Conservation (phyloP, 2,797 vertebrate species). For the Anolis apletophallus region DNA sequence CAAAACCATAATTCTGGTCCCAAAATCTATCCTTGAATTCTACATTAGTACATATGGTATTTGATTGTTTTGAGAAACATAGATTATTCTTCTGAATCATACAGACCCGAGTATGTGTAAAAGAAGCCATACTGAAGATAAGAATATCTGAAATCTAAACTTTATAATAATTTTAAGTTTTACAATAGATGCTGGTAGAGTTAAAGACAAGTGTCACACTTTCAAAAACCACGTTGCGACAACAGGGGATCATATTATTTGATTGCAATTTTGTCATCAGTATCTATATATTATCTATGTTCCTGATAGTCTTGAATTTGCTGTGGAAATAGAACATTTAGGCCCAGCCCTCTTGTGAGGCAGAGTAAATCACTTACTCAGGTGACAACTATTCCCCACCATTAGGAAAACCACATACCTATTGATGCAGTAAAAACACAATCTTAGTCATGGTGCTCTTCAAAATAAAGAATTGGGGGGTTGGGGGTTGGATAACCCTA, state of each 20-base stretch:
- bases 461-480: not conserved
- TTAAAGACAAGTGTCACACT: too few species aligned
- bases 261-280: not conserved
- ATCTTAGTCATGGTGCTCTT: not conserved
- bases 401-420: not conserved
- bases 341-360: not conserved
- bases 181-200: not conserved
- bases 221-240: not conserved
- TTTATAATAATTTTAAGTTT: not conserved
- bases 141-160: not conserved
- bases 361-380: not conserved
- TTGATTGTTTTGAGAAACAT: too few species aligned
- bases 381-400: not conserved
- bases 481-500: not conserved
- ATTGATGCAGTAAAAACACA: not conserved
- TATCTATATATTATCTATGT: not conserved
- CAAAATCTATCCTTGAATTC: too few species aligned
- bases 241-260: not conserved
- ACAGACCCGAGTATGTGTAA: too few species aligned
- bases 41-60: too few species aligned
- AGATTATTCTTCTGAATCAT: too few species aligned
- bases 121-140: not conserved
- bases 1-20: too few species aligned
- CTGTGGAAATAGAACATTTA: not conserved
- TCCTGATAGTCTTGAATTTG: not conserved